A percentile compares a stretch with the other conserved stretches of the same genome.
phyloP scores from a whole-genome alignment of 2,113 vertebrate genomes.

The Scytalopus superciliaris region DNA sequence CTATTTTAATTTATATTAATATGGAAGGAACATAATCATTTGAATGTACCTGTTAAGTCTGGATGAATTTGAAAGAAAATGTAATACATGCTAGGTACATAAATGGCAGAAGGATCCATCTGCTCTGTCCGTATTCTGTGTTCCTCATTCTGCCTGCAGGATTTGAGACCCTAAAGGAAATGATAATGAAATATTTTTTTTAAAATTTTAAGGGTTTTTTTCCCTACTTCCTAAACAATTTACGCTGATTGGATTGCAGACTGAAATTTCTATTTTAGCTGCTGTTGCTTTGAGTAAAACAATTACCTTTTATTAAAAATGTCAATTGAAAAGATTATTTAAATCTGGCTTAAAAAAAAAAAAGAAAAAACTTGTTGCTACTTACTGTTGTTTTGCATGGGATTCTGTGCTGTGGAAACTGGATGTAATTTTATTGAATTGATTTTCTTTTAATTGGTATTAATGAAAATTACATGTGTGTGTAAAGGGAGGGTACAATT shows the following conservation, averaged over 20 bases:
- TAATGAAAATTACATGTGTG: conserved; percentile 63
- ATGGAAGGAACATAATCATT: background rate
- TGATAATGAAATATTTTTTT: background rate
- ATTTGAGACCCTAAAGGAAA: conserved; percentile 37
- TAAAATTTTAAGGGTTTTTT: background rate
- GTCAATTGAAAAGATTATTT: conserved; percentile 55
- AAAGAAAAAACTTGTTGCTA: background rate
- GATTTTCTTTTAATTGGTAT: conserved; percentile 55
- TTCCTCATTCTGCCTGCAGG: conserved; percentile 20
- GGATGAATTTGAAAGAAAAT: background rate
- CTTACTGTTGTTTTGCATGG: conserved; percentile 25
- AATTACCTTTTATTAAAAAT: conserved; percentile 71
- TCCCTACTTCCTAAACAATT: conserved; percentile 33
- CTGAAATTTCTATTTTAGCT: conserved; percentile 58
- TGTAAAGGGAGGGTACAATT: conserved; percentile 27
- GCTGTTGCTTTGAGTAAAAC: conserved; percentile 58
- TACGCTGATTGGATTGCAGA: conserved; percentile 46
- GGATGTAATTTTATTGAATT: conserved; percentile 37
- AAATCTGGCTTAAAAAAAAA: conserved; percentile 13
- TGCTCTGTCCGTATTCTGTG: background rate
- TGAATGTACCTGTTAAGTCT: background rate
- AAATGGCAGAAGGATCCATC: background rate
- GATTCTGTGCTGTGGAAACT: conserved; percentile 40
- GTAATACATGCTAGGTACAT: background rate
- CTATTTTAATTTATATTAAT: background rate